phyloP scores from a whole-genome alignment of 2,888 invertebrate genomes.

The Coleophora deauratella region DNA sequence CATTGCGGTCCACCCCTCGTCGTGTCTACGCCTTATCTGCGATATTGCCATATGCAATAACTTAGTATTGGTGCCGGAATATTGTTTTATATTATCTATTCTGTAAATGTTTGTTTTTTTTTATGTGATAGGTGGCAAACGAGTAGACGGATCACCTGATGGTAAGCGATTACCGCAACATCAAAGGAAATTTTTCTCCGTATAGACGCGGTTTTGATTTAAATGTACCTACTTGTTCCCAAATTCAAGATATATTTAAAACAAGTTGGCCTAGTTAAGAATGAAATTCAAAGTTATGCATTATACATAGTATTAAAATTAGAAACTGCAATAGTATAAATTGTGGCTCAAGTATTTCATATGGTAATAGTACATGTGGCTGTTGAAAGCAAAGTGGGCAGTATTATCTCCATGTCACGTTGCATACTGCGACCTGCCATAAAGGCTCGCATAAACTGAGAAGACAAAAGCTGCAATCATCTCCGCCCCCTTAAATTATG shows the following conservation, averaged over 20 bases:
- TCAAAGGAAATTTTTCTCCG: no score
- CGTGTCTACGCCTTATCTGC: constrained; percentile 20
- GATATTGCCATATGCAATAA: constrained; percentile 26
- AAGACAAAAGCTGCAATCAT: constrained; percentile 53
- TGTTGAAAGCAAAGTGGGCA: no score
- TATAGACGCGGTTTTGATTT: no score
- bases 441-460: constrained; percentile 34
- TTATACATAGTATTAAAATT: neutral
- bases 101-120: neutral
- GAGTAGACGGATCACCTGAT: no score
- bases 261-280: no score
- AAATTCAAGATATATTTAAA: no score
- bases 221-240: no score
- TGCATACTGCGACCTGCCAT: constrained; percentile 15
- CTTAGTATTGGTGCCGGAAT: constrained; percentile 17
- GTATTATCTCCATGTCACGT: no score
- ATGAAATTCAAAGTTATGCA: neutral
- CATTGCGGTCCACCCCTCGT: constrained; percentile 36
- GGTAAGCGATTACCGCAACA: no score
- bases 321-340: neutral
- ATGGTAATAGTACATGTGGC: neutral
- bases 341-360: neutral
- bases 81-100: constrained; percentile 11
- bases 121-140: no score
- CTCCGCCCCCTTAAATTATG: constrained; percentile 41